Evolutionary conservation across 2,113 vertebrate species (phyloP), one percentile per base, ranked within the genome.

Genomic region (Coregonus clupeaformis): DNA sequence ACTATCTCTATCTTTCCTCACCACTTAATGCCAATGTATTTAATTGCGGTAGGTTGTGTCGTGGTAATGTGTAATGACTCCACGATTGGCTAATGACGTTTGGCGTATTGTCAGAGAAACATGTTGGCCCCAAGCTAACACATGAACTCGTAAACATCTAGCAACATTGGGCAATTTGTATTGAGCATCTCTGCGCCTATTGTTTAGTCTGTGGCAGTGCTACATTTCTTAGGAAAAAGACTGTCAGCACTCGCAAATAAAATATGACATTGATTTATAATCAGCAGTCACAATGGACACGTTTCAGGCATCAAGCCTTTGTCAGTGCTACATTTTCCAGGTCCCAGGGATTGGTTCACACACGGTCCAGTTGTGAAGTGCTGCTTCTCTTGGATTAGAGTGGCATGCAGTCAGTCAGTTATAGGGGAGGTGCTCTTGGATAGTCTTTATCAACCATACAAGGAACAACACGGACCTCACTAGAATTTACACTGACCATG

Each of bases 401-500:
- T 13, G 47, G 0, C 14, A 5, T 3, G 3, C 47, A 71, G 74
- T 81, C 74, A 2, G 7, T 42, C 36, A 82, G 83, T 83, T 84
- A 77, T 75, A 84, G 74, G 73, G 63, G 42, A 14, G 71, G 42
- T 63, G 57, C 74, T 80, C 57, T 47, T 69, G 71, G 55, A 68
- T 62, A 14, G 57, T n/a, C 73, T 73, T 77, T 55, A 84, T 79
- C 74, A 77, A 11, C 77, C 68, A 73, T 86, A 81, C 80, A 80
- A 76, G 74, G 62, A 76, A 86, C 80, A 82, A 84, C 81, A 77
- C 74, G 83, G 32, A 32, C 5, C 36, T 73, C 77, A 84, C 75
- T 75, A 77, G 87, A 87, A 89, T 87, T 90, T 84, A 87, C 88
- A 88, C 81, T 77, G 14, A 16, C 47, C 47, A 52, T 52, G 47